phyloP scores from a whole-genome alignment of 2,113 vertebrate species.

The Typhlomys cinereus region DNA sequence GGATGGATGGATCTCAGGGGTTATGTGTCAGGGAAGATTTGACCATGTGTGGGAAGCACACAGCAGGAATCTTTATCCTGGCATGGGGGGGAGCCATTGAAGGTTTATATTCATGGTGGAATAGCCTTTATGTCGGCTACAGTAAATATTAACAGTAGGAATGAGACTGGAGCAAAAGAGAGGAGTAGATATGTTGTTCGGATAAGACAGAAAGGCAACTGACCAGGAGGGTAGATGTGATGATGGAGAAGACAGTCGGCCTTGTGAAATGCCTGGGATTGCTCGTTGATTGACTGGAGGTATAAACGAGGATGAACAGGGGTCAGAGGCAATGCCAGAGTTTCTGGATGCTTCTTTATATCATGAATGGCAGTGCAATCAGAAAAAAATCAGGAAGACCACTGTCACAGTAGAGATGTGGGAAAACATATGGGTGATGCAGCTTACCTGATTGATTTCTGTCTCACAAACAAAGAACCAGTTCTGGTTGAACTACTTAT shows the following conservation, averaged over 20 bases:
- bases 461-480: not conserved
- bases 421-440: not conserved
- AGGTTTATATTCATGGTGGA: not conserved
- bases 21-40: not conserved
- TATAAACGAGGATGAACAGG: not conserved
- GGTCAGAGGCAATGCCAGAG: not conserved
- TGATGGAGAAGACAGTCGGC: not conserved
- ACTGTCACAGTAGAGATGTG: not conserved
- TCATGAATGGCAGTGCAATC: not conserved
- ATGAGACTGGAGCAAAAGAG: not conserved
- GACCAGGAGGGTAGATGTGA: not conserved
- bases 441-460: not conserved
- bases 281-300: not conserved
- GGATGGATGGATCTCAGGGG: not conserved
- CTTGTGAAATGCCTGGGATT: rapidly evolving
- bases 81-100: not conserved
- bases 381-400: not conserved
- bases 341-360: not conserved
- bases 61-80: not conserved
- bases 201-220: not conserved
- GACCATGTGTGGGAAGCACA: not conserved
- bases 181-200: not conserved
- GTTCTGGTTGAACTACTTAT: not conserved
- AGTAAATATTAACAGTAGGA: not conserved
- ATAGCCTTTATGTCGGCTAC: not conserved